Percentiles rank a stretch among this genome's conserved stretches.
phyloP scores from a whole-genome alignment of 2,888 invertebrate species.

The Villa cingulata region DNA sequence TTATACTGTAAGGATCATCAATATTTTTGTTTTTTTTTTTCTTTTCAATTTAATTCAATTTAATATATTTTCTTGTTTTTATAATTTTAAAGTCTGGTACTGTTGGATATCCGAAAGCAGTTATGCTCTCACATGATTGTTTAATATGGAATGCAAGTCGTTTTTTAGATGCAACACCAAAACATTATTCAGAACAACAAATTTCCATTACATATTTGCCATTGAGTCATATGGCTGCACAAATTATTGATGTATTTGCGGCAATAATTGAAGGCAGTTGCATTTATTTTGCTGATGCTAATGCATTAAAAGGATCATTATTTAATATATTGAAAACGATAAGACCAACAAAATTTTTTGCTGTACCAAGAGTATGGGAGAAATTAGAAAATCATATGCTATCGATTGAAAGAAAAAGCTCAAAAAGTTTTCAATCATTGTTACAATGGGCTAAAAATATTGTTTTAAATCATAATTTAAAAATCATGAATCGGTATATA shows the following conservation, averaged over 20 bases:
- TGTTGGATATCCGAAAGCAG: slow-evolving; percentile 77
- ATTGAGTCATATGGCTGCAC: slow-evolving; percentile 80
- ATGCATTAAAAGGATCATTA: slow-evolving; percentile 72
- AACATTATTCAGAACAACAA: slow-evolving; percentile 35
- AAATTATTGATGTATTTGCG: slow-evolving; percentile 57
- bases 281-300: slow-evolving; percentile 73
- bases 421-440: slow-evolving; percentile 35
- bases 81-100: slow-evolving; percentile 59
- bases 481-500: slow-evolving; percentile 41
- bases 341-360: slow-evolving; percentile 68
- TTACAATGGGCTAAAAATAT: slow-evolving; percentile 51
- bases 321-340: slow-evolving; percentile 58
- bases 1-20: slow-evolving; percentile 52
- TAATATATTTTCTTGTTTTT: not conserved
- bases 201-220: slow-evolving; percentile 66
- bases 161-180: slow-evolving; percentile 37
- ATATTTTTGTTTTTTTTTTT: not conserved
- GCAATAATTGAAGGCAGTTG: slow-evolving; percentile 22
- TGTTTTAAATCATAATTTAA: slow-evolving; percentile 44
- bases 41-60: not conserved
- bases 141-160: slow-evolving; percentile 43
- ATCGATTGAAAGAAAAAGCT: slow-evolving; percentile 48
- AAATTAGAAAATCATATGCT: slow-evolving; percentile 79
- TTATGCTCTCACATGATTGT: slow-evolving; percentile 85
- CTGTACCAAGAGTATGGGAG: slow-evolving; percentile 85